Percentiles rank a stretch among this genome's conserved stretches.
Conservation (phyloP, 2,888 invertebrate genomes). For the Hirtodrosophila histrioides region DNA sequence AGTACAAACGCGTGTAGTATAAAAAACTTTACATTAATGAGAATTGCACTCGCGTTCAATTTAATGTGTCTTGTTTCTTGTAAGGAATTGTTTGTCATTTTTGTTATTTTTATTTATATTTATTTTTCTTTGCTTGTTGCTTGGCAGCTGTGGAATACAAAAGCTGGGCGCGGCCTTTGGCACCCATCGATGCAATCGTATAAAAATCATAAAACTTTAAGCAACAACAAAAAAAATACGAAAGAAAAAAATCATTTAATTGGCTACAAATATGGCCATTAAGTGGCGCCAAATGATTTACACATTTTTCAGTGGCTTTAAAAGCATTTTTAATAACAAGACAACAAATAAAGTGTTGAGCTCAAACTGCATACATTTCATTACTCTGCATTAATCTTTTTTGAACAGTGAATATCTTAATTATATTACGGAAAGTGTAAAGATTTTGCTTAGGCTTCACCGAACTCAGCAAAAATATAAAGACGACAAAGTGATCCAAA, state of each 20-base stretch:
- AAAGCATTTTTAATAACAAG: constrained; percentile 39
- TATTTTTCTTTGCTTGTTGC: not conserved
- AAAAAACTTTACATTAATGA: constrained; percentile 34
- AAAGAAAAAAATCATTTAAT: constrained; percentile 35
- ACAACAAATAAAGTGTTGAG: constrained; percentile 22
- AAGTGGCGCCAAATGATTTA: constrained; percentile 58
- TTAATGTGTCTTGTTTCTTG: constrained; percentile 56
- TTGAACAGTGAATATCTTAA: too few relatives aligned
- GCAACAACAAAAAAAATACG: constrained; percentile 11
- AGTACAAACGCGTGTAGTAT: not conserved
- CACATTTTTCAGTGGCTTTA: constrained; percentile 34
- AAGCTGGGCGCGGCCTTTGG: constrained; percentile 42
- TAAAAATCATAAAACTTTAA: constrained; percentile 5
- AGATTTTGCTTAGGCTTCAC: too few relatives aligned
- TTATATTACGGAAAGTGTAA: not conserved
- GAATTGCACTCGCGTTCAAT: constrained; percentile 47
- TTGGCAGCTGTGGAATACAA: too few relatives aligned
- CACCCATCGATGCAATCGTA: constrained; percentile 31
- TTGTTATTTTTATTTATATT: constrained; percentile 10
- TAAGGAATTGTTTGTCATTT: constrained; percentile 42
- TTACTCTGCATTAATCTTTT: constrained; percentile 2
- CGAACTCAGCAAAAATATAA: too few relatives aligned
- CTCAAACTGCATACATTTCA: constrained; percentile 3
- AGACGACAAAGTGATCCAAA: too few relatives aligned
- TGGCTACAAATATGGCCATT: constrained; percentile 55